phyloP scores from a whole-genome alignment of 2,888 invertebrate species.

The Lymantria monacha region DNA sequence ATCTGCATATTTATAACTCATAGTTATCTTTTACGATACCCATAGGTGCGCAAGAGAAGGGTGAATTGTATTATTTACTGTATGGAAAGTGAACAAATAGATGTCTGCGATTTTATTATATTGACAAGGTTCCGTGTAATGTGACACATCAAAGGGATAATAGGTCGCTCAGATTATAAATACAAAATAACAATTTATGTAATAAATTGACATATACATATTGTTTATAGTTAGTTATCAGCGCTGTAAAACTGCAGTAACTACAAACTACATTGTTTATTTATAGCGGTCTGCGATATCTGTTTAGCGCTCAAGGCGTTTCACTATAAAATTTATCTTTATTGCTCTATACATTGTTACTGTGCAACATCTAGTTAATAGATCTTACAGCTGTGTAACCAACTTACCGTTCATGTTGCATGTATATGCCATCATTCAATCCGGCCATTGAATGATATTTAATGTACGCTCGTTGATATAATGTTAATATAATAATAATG shows the following conservation, averaged over 20 bases:
- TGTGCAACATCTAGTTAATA: neutral
- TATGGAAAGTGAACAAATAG: no score
- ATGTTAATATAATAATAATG: neutral
- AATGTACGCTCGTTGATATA: neutral
- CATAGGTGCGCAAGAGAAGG: no score
- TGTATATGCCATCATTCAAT: neutral
- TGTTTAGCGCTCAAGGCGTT: slow-evolving; percentile 8
- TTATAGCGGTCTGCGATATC: slow-evolving; percentile 7
- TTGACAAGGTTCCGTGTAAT: no score
- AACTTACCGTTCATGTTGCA: neutral
- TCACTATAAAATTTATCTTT: slow-evolving; percentile 10
- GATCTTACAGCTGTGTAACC: neutral
- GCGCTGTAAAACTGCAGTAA: slow-evolving; percentile 3
- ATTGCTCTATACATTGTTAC: slow-evolving; percentile 8
- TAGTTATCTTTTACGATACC: no score
- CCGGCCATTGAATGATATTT: neutral
- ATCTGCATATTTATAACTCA: no score
- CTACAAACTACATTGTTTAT: slow-evolving; percentile 9
- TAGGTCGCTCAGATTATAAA: no score
- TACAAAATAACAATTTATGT: neutral
- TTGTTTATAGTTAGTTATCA: slow-evolving; percentile 9
- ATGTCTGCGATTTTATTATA: no score
- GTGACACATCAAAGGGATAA: no score
- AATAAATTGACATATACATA: slow-evolving; percentile 2
- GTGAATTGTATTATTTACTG: no score